phyloP scores from a whole-genome alignment of 1,140 invertebrate genomes.

The Gonioctena quinquepunctata region DNA sequence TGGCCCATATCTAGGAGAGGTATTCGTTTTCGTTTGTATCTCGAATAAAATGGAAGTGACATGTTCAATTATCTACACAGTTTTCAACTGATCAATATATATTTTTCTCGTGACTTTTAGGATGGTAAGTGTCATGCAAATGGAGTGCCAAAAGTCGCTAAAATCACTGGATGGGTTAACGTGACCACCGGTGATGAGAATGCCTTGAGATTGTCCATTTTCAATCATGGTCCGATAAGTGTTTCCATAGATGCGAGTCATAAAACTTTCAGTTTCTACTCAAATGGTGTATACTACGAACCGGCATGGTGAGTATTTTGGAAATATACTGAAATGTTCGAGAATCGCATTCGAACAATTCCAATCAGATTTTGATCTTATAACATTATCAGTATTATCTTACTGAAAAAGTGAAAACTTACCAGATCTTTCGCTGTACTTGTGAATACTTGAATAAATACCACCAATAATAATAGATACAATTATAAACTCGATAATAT shows the following conservation, averaged over 20 bases:
- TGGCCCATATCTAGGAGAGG: constrained; percentile 86
- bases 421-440: no score
- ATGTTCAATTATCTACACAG: no score
- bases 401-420: no score
- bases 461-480: no score
- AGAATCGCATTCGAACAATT: no score
- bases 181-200: constrained; percentile 76
- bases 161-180: constrained; percentile 86
- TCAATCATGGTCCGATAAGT: constrained; percentile 89
- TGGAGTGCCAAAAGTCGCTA: constrained; percentile 73
- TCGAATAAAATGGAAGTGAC: no score
- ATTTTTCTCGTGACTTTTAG: constrained; percentile 56
- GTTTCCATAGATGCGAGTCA: constrained; percentile 92
- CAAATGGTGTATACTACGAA: constrained; percentile 92
- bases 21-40: constrained; percentile 46
- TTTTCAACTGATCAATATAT: not conserved
- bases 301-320: constrained; percentile 73
- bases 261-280: constrained; percentile 85
- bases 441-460: no score
- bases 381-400: no score
- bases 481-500: no score
- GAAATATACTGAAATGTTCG: no score
- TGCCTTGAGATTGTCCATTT: constrained; percentile 83
- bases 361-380: no score
- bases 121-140: constrained; percentile 88